A percentile compares a stretch with the other conserved stretches of the same genome.
Evolutionary conservation across 2,888 invertebrate species (phyloP).

Genomic region (Uropetala carovei): DNA sequence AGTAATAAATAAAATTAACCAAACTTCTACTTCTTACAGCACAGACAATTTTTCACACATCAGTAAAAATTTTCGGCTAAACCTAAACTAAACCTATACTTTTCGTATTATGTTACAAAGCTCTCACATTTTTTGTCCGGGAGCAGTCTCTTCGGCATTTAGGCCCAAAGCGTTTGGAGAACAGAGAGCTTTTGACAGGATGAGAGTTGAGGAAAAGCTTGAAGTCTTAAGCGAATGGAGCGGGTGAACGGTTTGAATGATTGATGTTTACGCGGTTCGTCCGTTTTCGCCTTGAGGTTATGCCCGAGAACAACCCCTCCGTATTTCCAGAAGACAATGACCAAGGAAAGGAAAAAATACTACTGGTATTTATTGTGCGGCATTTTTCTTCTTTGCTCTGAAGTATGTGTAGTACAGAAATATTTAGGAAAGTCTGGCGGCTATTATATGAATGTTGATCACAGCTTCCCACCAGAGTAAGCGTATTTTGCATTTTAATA

Average conservation of each 20-base stretch:
- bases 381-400: neutral
- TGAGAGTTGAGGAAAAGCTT: neutral
- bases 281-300: neutral
- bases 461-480: neutral
- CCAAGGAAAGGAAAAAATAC: slow-evolving; percentile 29
- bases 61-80: no score
- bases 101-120: neutral
- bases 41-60: no score
- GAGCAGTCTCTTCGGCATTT: neutral
- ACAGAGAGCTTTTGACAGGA: neutral
- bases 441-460: neutral
- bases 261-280: slow-evolving; percentile 36
- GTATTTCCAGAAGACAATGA: slow-evolving; percentile 36
- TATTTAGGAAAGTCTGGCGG: neutral
- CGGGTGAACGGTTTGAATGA: neutral
- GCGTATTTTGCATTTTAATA: no score
- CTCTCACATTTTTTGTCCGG: neutral
- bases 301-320: neutral
- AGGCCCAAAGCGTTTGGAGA: neutral
- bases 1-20: no score
- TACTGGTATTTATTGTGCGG: slow-evolving; percentile 45
- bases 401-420: neutral
- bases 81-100: neutral
- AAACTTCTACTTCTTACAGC: no score
- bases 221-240: neutral